Evolutionary conservation across 2,797 vertebrate species (phyloP).

Genomic region (Centropyge bicolor): DNA sequence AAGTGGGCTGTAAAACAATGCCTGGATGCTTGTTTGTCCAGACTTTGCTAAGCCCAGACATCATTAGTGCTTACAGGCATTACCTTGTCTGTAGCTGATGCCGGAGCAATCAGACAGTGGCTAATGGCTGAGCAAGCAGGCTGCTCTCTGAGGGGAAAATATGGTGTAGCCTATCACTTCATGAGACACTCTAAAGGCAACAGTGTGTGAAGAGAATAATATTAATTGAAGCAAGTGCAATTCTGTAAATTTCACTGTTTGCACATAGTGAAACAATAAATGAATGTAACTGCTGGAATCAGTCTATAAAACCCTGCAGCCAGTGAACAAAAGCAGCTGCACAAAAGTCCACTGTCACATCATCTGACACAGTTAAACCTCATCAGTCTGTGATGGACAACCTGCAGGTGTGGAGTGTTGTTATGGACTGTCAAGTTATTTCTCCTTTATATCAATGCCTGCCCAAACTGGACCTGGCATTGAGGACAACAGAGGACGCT

Average conservation of each 20-base stretch:
- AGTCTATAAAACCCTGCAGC: background rate
- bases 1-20: slow-evolving; percentile 20
- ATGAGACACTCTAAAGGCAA: background rate
- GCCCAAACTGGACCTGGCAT: too few relatives aligned
- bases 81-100: slow-evolving; percentile 31
- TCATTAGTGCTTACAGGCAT: slow-evolving; percentile 28
- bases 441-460: too few relatives aligned
- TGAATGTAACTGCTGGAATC: too few relatives aligned
- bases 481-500: too few relatives aligned
- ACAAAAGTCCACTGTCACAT: background rate
- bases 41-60: slow-evolving; percentile 36
- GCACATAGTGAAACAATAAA: background rate
- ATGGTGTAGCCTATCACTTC: background rate
- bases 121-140: background rate
- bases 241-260: slow-evolving; percentile 1
- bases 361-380: too few relatives aligned
- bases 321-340: background rate
- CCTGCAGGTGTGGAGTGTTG: background rate
- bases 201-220: background rate
- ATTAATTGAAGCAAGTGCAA: background rate
- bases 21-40: slow-evolving; percentile 24
- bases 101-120: background rate
- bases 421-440: too few relatives aligned
- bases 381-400: too few relatives aligned
- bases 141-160: background rate